These are phyloP conservation scores for Henricia sp. DNA, from an alignment of 53 echinoderm and acorn worm species.

Conservation along the genomic window DNA sequence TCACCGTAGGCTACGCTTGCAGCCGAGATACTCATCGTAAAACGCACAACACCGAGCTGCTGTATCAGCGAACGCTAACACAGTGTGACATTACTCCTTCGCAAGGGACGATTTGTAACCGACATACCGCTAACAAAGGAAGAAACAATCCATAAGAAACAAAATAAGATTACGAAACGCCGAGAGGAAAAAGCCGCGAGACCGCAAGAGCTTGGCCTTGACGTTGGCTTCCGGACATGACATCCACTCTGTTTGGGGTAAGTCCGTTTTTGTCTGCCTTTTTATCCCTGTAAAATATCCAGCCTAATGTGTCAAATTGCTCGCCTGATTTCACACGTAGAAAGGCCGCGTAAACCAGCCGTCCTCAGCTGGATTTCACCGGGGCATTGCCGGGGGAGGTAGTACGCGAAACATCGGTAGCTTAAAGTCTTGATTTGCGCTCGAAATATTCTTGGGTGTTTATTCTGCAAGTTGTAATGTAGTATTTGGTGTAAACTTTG, in stretches of 20 bases:
- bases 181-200: background rate
- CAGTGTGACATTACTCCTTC: background rate
- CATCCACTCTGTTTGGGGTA: slow-evolving; percentile 57
- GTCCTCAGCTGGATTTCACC: background rate
- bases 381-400: slow-evolving; percentile 18
- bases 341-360: background rate
- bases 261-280: slow-evolving; percentile 11
- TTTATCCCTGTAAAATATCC: background rate
- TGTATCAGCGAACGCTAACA: background rate
- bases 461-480: no score
- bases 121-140: slow-evolving; percentile 4
- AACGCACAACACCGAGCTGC: background rate
- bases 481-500: no score
- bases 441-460: background rate
- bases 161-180: background rate
- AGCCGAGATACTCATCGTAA: background rate
- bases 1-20: slow-evolving; percentile 14
- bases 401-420: background rate
- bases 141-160: background rate
- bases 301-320: background rate
- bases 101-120: background rate
- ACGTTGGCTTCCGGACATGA: slow-evolving; percentile 44
- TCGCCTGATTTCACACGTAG: slow-evolving; percentile 20
- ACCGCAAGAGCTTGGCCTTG: background rate
- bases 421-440: background rate